Percentiles rank a stretch among this genome's conserved stretches.
phyloP scores from a whole-genome alignment of 2,113 vertebrate genomes.

The Pomatostomus ruficeps region DNA sequence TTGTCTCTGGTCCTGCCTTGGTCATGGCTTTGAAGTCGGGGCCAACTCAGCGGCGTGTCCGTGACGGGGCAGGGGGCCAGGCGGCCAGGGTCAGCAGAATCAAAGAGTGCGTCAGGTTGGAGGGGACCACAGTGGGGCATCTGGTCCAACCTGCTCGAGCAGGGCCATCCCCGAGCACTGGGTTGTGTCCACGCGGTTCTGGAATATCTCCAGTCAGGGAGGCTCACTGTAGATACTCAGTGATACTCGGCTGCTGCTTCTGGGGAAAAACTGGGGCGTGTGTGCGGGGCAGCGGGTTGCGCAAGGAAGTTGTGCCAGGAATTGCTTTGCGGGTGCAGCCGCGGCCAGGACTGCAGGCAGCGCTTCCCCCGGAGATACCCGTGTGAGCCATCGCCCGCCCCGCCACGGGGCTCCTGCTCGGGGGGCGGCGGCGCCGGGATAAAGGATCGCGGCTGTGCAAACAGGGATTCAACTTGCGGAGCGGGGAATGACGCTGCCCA shows the following conservation, averaged over 20 bases:
- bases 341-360: neutral
- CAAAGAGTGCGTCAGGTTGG: neutral
- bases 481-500: neutral
- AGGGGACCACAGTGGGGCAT: neutral
- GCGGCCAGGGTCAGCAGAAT: neutral
- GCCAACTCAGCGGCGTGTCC: neutral
- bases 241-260: neutral
- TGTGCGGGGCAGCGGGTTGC: neutral
- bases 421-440: accelerated
- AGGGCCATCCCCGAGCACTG: neutral
- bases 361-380: accelerated
- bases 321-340: accelerated
- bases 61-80: neutral
- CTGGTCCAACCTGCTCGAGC: neutral
- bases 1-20: neutral
- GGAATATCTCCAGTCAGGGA: neutral
- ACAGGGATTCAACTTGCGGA: accelerated
- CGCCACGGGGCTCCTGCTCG: accelerated
- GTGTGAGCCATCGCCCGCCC: neutral
- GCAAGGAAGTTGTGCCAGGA: neutral
- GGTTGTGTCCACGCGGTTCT: neutral
- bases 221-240: neutral
- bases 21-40: neutral
- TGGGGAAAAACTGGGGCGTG: neutral
- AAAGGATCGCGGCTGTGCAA: neutral